Base-by-base conservation (phyloP, 2,797 vertebrate genomes). In the Moxostoma hubbsi region DNA sequence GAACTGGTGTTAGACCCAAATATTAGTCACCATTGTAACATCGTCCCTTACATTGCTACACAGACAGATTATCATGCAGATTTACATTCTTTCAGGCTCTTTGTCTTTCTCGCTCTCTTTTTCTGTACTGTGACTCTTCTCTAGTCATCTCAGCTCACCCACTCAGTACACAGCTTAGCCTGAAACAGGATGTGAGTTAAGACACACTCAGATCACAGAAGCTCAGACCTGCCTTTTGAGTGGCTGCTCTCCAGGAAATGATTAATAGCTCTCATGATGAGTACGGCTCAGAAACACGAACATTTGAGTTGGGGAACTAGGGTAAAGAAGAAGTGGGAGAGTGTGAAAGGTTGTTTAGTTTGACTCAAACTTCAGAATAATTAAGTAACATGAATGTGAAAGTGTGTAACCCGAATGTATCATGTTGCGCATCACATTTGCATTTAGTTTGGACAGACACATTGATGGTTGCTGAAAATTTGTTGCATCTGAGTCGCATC, bases 181-280 rank as follows among this genome's bases (percentile, higher is more conserved):
- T 83, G 82, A 83, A 84, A 85, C 84, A 90, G 89, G 89, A 91
- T 88, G 89, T 81, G 81, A 87, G 85, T 87, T 88, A 87, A 89
- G 83, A 82, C 87, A 79, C 80, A 85, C 80, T 85, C 79, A 78
- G 83, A 68, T 85, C 82, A 86, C 81, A 76, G 49, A 50, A 75
- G 73, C 59, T 75, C 49, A 65, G 82, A 57, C 69, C 83, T 54
- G 85, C 78, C 58, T 67, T 69, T 72, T 85, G 68, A 82, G 75
- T 83, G 69, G 70, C 76, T 85, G 82, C 80, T 81, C 84, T 82
- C 70, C 86, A 89, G 89, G 82, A 87, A 84, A 84, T 89, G 86
- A 90, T 81, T 89, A 89, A 89, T 83, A 47, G 74, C 45, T 73
- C 79, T 67, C 46, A 69, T 81, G 53, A 62, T 76, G 62, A 62